Evolutionary conservation across 2,888 invertebrate species (phyloP).

Genomic region (Gymnoscelis rufifasciata): DNA sequence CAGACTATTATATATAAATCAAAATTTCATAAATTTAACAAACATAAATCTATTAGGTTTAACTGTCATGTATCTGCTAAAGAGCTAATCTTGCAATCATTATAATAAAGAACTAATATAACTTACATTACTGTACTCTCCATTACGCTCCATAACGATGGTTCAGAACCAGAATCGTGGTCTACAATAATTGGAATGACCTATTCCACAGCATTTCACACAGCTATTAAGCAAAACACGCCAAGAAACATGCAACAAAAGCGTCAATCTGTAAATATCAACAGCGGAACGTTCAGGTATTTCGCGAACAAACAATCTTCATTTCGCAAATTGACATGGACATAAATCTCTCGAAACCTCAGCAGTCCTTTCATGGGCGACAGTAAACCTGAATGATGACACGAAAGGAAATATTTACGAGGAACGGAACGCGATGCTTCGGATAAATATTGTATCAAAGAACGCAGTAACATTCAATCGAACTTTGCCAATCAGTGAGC

Average conservation of each 20-base stretch:
- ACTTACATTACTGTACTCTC: too few relatives aligned
- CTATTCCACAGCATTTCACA: too few relatives aligned
- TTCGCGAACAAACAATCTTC: constrained; percentile 2
- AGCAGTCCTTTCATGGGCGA: constrained; percentile 3
- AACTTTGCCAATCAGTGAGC: constrained; percentile 43
- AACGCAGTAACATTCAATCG: constrained; percentile 36
- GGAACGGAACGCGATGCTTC: not conserved
- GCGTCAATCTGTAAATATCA: not conserved
- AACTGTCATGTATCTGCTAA: too few relatives aligned
- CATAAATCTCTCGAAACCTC: constrained; percentile 1
- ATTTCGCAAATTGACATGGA: constrained; percentile 2
- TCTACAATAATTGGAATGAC: too few relatives aligned
- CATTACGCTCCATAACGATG: too few relatives aligned
- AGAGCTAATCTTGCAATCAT: too few relatives aligned
- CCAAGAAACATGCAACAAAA: not conserved
- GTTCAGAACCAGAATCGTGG: too few relatives aligned
- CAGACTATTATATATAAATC: too few relatives aligned
- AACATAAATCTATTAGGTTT: too few relatives aligned
- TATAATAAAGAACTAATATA: too few relatives aligned
- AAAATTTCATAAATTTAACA: too few relatives aligned
- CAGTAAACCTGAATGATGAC: constrained; percentile 1
- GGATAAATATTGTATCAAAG: constrained; percentile 31
- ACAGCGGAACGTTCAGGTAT: not conserved
- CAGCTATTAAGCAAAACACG: not conserved
- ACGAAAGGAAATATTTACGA: constrained; percentile 9